Evolutionary conservation across 2,888 invertebrate genomes (phyloP).

Genomic region (Rhagium mordax): DNA sequence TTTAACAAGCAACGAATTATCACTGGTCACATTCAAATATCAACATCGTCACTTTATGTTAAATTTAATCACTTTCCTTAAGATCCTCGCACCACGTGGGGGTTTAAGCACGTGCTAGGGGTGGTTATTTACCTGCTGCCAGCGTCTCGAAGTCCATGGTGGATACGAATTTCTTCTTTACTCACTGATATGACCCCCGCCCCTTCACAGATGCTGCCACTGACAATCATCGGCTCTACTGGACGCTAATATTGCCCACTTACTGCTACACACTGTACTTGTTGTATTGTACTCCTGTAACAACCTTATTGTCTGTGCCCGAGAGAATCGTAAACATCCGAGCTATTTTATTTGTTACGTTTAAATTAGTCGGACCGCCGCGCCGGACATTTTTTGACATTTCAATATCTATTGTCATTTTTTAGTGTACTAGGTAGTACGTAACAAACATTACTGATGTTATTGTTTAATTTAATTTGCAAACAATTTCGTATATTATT

Average conservation of each 20-base stretch:
- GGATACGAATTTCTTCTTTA: conserved; percentile 49
- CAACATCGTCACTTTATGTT: conserved; percentile 37
- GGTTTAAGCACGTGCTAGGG: conserved; percentile 10
- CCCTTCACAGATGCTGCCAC: conserved; percentile 50
- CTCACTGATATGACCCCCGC: conserved; percentile 57
- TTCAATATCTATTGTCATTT: conserved; percentile 22
- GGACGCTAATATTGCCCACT: conserved; percentile 53
- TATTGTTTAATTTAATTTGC: neutral
- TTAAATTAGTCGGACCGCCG: conserved; percentile 37
- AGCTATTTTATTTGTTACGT: conserved; percentile 49
- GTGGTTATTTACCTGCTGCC: conserved; percentile 66
- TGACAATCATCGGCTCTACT: conserved; percentile 60
- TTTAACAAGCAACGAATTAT: conserved; percentile 60
- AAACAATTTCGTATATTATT: too few species aligned
- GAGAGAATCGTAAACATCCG: conserved; percentile 53
- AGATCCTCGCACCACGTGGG: conserved; percentile 6
- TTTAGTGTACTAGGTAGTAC: neutral
- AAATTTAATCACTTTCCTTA: conserved; percentile 5
- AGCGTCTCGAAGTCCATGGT: conserved; percentile 67
- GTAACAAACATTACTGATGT: neutral
- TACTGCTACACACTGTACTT: conserved; percentile 43
- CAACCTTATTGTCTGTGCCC: conserved; percentile 53
- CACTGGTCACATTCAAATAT: conserved; percentile 50
- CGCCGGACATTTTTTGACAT: conserved; percentile 43
- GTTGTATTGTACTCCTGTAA: conserved; percentile 54